phyloP scores from a whole-genome alignment of 2,888 invertebrate species.

The Sminthurinus aureus region DNA sequence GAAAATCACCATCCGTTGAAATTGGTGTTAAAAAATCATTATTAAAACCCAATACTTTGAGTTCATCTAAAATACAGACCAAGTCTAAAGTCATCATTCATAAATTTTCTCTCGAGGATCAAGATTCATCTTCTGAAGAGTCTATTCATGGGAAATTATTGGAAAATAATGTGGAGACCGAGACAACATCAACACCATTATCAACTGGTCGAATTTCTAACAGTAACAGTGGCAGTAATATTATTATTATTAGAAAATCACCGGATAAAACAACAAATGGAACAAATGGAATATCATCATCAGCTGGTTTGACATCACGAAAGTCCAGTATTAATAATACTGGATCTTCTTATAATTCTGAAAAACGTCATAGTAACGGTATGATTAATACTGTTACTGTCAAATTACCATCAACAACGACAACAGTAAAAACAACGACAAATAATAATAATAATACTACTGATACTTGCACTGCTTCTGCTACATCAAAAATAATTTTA shows the following conservation, averaged over 20 bases:
- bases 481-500: background rate
- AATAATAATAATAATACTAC: background rate
- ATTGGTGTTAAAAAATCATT: slow-evolving; percentile 33
- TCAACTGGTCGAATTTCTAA: background rate
- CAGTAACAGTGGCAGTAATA: background rate
- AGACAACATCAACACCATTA: background rate
- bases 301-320: background rate
- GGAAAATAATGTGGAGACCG: background rate
- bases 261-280: no score
- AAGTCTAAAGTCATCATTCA: slow-evolving; percentile 39
- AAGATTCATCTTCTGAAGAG: background rate
- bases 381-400: background rate
- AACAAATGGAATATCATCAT: background rate
- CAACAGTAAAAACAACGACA: background rate
- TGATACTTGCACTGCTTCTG: background rate
- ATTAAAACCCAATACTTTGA: slow-evolving; percentile 32
- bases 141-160: background rate
- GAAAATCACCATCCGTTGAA: slow-evolving; percentile 12
- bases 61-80: slow-evolving; percentile 30
- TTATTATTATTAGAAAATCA: background rate
- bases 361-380: slow-evolving; percentile 13
- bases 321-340: no score
- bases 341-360: background rate
- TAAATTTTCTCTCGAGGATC: slow-evolving; percentile 33
- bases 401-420: background rate